Conservation (phyloP, 2,113 vertebrate species). For the Scophthalmus maximus region DNA sequence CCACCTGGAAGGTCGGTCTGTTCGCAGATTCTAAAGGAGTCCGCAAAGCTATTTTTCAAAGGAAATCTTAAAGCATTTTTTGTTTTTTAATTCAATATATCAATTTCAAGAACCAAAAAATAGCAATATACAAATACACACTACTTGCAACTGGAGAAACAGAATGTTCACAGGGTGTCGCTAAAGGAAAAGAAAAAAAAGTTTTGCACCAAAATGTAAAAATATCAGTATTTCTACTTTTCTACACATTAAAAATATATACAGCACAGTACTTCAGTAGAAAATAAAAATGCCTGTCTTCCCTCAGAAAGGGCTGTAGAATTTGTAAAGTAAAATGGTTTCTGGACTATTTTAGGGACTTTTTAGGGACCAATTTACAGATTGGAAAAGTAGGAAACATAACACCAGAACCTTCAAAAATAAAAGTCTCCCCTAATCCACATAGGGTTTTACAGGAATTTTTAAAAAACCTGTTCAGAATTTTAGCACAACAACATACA, state of each 20-base stretch:
- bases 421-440: background rate
- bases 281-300: no score
- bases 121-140: no score
- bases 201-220: no score
- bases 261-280: background rate
- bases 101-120: no score
- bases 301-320: no score
- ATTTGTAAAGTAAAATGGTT: no score
- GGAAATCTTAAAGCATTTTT: background rate
- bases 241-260: background rate
- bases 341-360: background rate
- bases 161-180: no score
- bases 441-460: background rate
- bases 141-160: no score
- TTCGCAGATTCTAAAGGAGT: background rate
- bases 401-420: background rate
- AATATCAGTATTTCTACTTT: background rate
- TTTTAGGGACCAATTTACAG: background rate
- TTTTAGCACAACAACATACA: background rate
- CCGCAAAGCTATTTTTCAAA: background rate
- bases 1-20: conserved; percentile 71
- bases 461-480: no score
- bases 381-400: background rate
- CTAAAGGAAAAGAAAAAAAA: no score
- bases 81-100: no score